Conservation (phyloP, 2,113 vertebrate genomes). For the Elaphurus davidianus region DNA sequence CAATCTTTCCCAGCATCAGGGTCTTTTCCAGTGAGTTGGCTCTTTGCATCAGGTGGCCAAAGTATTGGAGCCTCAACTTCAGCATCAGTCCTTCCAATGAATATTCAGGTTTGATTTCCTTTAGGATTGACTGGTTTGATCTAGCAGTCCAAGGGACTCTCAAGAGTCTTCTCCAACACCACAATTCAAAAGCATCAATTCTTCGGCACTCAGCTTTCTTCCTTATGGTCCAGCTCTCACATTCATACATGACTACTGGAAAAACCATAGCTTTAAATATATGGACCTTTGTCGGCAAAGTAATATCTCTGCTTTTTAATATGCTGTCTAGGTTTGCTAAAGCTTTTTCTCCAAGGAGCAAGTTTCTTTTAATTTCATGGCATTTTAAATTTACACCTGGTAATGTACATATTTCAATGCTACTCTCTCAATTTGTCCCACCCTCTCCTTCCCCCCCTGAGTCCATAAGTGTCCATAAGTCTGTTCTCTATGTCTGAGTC, state of each 20-base stretch:
- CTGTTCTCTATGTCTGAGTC: not conserved
- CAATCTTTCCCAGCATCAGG: not conserved
- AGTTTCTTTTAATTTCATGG: not conserved
- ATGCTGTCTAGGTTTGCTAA: not conserved
- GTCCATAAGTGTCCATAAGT: not conserved
- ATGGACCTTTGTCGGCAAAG: not conserved
- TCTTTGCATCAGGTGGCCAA: not conserved
- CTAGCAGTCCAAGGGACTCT: not conserved
- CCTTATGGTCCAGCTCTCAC: not conserved
- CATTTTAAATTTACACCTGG: not conserved
- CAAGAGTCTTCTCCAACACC: not conserved
- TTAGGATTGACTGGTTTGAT: not conserved
- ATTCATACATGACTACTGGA: not conserved
- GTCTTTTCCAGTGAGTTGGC: not conserved
- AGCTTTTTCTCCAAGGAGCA: not conserved
- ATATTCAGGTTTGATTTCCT: not conserved
- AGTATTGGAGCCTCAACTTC: not conserved
- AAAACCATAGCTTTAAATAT: not conserved
- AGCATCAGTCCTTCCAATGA: not conserved
- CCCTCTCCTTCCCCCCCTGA: not conserved
- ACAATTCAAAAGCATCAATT: not conserved
- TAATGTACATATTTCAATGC: not conserved
- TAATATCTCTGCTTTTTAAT: not conserved
- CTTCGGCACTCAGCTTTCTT: not conserved
- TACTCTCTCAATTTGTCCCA: not conserved